Conservation (phyloP, 2,113 vertebrate species). For the Amazona vittata region DNA sequence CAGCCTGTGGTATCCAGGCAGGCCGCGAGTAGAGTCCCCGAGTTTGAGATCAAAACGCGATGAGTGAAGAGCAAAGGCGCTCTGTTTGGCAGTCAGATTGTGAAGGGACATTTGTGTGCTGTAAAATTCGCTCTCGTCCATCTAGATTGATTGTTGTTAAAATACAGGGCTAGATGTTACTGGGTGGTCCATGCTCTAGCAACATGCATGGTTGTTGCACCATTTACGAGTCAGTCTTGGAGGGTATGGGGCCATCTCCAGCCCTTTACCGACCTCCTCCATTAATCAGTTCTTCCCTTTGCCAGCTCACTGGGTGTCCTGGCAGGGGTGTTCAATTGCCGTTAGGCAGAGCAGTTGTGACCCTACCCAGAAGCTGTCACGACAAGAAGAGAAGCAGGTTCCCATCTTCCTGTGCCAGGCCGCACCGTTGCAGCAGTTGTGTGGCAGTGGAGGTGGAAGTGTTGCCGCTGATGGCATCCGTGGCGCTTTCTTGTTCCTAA, state of each 20-base stretch:
- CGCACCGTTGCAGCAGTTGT: accelerated
- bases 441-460: background rate
- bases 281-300: background rate
- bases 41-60: accelerated
- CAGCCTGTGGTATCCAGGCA: accelerated
- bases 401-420: accelerated
- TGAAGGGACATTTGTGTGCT: background rate
- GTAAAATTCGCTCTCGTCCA: accelerated
- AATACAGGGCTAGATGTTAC: accelerated
- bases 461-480: background rate
- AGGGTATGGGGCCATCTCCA: background rate
- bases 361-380: accelerated
- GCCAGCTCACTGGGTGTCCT: accelerated
- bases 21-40: background rate
- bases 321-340: accelerated
- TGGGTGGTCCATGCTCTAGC: background rate
- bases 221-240: accelerated
- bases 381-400: background rate
- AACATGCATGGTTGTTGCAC: accelerated
- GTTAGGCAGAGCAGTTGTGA: background rate
- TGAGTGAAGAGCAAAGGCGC: background rate
- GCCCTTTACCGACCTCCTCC: background rate
- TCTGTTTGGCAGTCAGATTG: background rate
- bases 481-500: background rate
- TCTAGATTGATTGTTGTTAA: background rate